phyloP scores from a whole-genome alignment of 2,888 invertebrate genomes.

The Noctua janthe region DNA sequence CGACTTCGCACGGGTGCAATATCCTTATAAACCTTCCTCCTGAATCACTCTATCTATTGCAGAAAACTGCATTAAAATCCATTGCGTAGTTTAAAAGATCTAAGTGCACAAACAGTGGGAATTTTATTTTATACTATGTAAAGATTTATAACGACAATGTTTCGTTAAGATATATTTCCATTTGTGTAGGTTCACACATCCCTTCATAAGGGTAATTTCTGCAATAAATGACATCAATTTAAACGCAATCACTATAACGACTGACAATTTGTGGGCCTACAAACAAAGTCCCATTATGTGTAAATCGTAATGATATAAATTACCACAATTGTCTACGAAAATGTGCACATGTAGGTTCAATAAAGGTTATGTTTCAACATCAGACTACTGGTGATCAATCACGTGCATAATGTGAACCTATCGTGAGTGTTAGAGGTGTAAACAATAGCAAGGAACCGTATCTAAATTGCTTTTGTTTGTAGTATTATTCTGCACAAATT shows the following conservation, averaged over 20 bases:
- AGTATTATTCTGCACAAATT: background rate
- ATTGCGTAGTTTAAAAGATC: no score
- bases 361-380: conserved; percentile 80
- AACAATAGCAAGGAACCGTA: conserved; percentile 26
- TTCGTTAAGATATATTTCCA: conserved; percentile 29
- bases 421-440: conserved; percentile 35
- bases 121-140: no score
- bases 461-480: background rate
- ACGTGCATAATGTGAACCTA: conserved; percentile 51
- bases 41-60: no score
- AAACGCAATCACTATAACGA: conserved; percentile 83
- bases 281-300: conserved; percentile 81
- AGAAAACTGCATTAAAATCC: no score
- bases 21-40: no score
- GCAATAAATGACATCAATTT: conserved; percentile 81
- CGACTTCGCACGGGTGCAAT: no score
- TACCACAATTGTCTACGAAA: conserved; percentile 79
- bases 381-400: conserved; percentile 73
- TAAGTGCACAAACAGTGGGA: no score
- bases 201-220: conserved; percentile 69
- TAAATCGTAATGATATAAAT: conserved; percentile 83
- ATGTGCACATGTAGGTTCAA: conserved; percentile 65
- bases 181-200: conserved; percentile 55
- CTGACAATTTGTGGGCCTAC: conserved; percentile 73
- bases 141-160: conserved; percentile 21